Percentiles rank a stretch among this genome's conserved stretches.
phyloP scores from a whole-genome alignment of 2,113 vertebrate species.

The Melanerpes aurifrons region DNA sequence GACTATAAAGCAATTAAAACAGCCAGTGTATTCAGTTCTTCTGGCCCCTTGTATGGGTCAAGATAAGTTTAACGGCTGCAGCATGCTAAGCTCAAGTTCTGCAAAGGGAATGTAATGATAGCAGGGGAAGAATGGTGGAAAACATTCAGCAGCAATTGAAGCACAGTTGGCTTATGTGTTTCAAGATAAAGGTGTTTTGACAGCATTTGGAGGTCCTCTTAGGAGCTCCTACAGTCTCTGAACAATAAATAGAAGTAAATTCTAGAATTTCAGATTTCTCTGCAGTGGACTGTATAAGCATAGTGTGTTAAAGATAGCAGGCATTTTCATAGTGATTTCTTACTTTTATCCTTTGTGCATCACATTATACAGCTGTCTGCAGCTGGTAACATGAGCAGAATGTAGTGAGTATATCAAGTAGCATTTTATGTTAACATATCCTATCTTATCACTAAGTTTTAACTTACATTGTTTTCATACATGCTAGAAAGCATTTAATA shows the following conservation, averaged over 20 bases:
- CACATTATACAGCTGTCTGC: not conserved
- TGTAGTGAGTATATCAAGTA: not conserved
- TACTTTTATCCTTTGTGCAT: not conserved
- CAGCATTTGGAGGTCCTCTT: not conserved
- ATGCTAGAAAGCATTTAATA: not conserved
- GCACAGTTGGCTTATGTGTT: not conserved
- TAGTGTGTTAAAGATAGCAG: not conserved
- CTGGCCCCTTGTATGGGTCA: not conserved
- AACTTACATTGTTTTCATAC: not conserved
- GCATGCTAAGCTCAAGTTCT: not conserved
- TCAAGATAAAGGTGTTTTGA: not conserved
- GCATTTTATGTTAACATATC: not conserved
- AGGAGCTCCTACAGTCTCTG: not conserved
- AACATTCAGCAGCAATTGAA: not conserved
- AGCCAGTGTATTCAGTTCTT: not conserved
- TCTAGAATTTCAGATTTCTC: not conserved
- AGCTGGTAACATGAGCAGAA: not conserved
- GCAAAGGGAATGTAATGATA: not conserved
- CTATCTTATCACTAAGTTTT: not conserved
- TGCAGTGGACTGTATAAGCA: not conserved
- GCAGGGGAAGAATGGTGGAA: not conserved
- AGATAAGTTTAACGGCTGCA: not conserved
- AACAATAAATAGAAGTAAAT: not conserved
- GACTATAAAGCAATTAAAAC: slow-evolving; percentile 21
- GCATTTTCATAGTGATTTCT: not conserved